phyloP scores from a whole-genome alignment of 1,140 invertebrate species.

The Nasonia giraulti region DNA sequence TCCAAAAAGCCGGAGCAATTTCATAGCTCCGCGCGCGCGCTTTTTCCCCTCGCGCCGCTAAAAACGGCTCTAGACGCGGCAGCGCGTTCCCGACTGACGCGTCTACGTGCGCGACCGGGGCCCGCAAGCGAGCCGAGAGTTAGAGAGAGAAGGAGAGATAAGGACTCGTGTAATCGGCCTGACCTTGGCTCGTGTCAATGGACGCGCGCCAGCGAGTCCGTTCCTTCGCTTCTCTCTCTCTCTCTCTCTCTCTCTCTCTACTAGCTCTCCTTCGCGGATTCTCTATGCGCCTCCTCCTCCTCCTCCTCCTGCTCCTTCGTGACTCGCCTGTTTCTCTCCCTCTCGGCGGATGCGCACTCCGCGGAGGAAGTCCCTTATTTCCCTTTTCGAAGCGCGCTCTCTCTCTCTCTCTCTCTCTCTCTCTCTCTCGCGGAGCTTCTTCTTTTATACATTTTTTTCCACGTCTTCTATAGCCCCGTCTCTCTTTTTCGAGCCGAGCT shows the following conservation, averaged over 20 bases:
- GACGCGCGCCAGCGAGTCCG: slow-evolving; percentile 43
- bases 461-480: not conserved
- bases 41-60: not conserved
- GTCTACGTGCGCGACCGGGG: not conserved
- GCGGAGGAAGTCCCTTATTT: slow-evolving; percentile 40
- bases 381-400: not conserved
- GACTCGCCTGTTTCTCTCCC: slow-evolving; percentile 8
- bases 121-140: not conserved
- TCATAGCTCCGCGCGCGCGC: not conserved
- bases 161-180: slow-evolving; percentile 45
- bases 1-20: not conserved
- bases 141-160: slow-evolving; percentile 26
- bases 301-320: slow-evolving; percentile 21
- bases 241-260: slow-evolving; percentile 22
- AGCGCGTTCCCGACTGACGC: not conserved
- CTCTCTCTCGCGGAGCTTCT: too few relatives aligned
- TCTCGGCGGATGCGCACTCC: slow-evolving; percentile 7
- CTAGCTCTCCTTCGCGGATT: slow-evolving; percentile 11
- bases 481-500: not conserved
- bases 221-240: slow-evolving; percentile 9
- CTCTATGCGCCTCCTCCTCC: slow-evolving; percentile 10
- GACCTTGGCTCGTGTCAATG: slow-evolving; percentile 52
- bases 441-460: not conserved
- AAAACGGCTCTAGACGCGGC: not conserved
- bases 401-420: too few relatives aligned